Percentiles rank a stretch among this genome's conserved stretches.
phyloP scores from a whole-genome alignment of 2,888 invertebrate genomes.

The Neoscelio sp. region DNA sequence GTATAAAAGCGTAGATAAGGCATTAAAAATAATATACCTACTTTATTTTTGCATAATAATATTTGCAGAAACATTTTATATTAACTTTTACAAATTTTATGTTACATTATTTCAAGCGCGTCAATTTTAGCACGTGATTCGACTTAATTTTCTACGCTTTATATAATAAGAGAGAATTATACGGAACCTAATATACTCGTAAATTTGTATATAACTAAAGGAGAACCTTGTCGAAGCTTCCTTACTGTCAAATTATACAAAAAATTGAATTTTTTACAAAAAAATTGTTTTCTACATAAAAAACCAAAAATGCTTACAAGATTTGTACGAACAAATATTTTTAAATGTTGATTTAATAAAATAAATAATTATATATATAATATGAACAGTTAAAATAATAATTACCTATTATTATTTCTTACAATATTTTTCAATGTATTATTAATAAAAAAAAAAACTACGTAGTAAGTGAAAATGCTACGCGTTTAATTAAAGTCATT shows the following conservation, averaged over 20 bases:
- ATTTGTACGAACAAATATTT: too few species aligned
- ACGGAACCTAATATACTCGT: slow-evolving; percentile 41
- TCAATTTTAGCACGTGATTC: slow-evolving; percentile 19
- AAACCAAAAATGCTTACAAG: slow-evolving; percentile 8
- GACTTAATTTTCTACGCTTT: slow-evolving; percentile 37
- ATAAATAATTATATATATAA: too few species aligned
- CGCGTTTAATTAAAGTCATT: not conserved
- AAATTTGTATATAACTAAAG: slow-evolving; percentile 38
- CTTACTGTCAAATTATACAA: slow-evolving; percentile 6
- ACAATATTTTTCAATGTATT: not conserved
- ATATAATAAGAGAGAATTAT: slow-evolving; percentile 29
- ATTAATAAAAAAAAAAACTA: not conserved
- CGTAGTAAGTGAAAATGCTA: not conserved
- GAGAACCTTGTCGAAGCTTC: slow-evolving; percentile 21
- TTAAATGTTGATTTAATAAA: too few species aligned
- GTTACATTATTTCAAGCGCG: slow-evolving; percentile 14
- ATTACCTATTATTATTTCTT: too few species aligned
- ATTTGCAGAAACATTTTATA: too few species aligned
- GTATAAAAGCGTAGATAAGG: too few species aligned
- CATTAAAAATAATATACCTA: too few species aligned
- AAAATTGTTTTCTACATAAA: too few species aligned
- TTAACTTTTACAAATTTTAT: too few species aligned
- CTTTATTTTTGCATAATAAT: too few species aligned
- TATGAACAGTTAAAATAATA: too few species aligned
- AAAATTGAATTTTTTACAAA: too few species aligned